Percentiles rank a stretch among this genome's conserved stretches.
phyloP scores from a whole-genome alignment of 2,888 invertebrate species.

The Microctonus hyperodae region DNA sequence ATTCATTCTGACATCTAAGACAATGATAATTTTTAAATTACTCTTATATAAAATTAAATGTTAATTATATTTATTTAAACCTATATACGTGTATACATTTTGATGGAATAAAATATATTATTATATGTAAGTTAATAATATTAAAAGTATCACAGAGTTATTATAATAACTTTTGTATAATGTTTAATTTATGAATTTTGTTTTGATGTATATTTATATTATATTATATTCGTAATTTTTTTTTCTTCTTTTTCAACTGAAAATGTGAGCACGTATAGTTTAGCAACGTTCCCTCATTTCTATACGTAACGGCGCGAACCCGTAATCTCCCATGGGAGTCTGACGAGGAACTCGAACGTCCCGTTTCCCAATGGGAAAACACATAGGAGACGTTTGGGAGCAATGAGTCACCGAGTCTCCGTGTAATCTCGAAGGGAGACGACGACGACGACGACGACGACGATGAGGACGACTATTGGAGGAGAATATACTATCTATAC shows the following conservation, averaged over 20 bases:
- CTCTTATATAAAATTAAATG: not conserved
- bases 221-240: not conserved
- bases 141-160: not conserved
- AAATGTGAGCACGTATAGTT: constrained; percentile 27
- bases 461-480: not conserved
- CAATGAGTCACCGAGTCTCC: constrained; percentile 36
- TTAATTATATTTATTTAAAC: not conserved
- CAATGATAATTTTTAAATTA: constrained; percentile 5
- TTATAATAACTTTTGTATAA: not conserved
- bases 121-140: not conserved
- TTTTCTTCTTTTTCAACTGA: constrained; percentile 23
- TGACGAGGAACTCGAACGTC: constrained; percentile 33
- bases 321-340: constrained; percentile 35
- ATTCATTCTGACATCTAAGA: not conserved
- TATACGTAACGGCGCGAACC: constrained; percentile 34
- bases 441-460: constrained; percentile 19
- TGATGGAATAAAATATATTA: not conserved
- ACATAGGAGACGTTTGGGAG: constrained; percentile 36
- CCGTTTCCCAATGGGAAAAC: constrained; percentile 34
- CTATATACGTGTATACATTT: not conserved
- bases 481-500: too few relatives aligned
- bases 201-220: not conserved
- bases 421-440: constrained; percentile 35
- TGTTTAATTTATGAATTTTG: not conserved
- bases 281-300: constrained; percentile 29